Conservation (phyloP, 53 echinoderm and acorn worm genomes). For the Holothuria scabra region DNA sequence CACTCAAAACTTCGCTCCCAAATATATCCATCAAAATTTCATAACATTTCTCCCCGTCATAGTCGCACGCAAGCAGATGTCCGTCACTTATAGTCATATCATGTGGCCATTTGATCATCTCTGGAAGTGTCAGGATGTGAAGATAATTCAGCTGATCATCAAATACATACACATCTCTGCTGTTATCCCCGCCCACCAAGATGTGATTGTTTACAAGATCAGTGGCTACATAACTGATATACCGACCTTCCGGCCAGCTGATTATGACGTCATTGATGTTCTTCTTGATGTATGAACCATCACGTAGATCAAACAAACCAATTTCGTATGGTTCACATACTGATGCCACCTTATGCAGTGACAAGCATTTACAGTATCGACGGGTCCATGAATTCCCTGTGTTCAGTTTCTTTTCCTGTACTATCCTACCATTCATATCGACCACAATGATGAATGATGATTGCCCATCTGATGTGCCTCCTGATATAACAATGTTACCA, state of each 20-base stretch:
- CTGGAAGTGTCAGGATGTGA: no score
- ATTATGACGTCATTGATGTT: not conserved
- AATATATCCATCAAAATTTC: no score
- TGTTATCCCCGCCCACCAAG: not conserved
- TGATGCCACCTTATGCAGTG: conserved; percentile 7
- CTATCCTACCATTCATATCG: no score
- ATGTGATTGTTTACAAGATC: no score
- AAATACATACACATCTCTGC: conserved; percentile 28
- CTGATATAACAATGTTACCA: conserved; percentile 21
- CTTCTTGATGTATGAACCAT: not conserved
- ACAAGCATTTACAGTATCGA: not conserved
- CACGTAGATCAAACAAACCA: not conserved
- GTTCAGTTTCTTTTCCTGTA: not conserved
- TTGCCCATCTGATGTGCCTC: not conserved
- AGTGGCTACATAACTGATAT: no score
- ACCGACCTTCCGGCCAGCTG: not conserved
- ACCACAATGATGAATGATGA: no score
- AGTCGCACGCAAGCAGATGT: no score
- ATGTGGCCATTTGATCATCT: no score
- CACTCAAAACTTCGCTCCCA: no score
- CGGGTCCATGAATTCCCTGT: not conserved
- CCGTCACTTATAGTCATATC: no score
- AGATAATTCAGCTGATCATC: no score
- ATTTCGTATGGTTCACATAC: not conserved
- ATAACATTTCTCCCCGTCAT: no score